Evolutionary conservation across 2,888 invertebrate species (phyloP).

Genomic region (Aphidoletes aphidimyza): DNA sequence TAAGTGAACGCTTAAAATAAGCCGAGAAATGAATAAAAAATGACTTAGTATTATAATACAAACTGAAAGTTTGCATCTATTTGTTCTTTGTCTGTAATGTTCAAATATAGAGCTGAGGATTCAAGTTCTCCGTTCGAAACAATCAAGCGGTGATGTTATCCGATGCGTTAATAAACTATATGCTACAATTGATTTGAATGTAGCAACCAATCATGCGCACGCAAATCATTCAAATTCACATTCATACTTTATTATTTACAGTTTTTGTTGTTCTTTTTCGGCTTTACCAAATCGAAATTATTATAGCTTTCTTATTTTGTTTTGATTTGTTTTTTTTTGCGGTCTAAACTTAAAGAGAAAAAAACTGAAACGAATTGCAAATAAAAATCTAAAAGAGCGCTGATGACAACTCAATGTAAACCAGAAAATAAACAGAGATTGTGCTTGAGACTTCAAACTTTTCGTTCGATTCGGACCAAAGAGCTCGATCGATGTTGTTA

Average conservation of each 20-base stretch:
- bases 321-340: background rate
- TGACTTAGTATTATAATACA: constrained; percentile 39
- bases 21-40: constrained; percentile 15
- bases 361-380: background rate
- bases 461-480: no score
- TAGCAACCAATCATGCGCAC: constrained; percentile 24
- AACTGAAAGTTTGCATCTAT: constrained; percentile 12
- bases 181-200: background rate
- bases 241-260: background rate
- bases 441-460: no score
- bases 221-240: no score
- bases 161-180: constrained; percentile 1
- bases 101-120: no score
- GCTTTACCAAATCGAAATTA: background rate
- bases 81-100: background rate
- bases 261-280: background rate
- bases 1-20: constrained; percentile 41
- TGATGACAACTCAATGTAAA: no score
- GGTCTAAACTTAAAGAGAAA: background rate
- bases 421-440: no score
- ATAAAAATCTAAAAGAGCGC: no score
- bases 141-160: no score
- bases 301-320: no score
- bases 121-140: no score
- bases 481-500: no score